phyloP scores from a whole-genome alignment of 2,888 invertebrate species.

The Spisula subtruncata region DNA sequence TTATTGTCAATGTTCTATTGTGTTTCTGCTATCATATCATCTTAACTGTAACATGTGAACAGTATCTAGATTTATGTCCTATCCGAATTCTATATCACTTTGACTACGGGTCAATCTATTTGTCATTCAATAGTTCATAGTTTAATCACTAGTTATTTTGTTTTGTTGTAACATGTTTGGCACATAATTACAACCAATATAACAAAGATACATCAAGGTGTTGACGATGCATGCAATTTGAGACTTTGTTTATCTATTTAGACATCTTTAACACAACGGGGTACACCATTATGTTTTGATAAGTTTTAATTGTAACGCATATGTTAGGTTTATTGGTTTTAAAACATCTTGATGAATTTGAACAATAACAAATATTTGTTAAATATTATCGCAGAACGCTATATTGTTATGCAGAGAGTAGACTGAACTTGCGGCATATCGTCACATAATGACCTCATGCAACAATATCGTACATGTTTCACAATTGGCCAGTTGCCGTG shows the following conservation, averaged over 20 bases:
- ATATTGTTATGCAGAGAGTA: background rate
- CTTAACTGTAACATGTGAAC: constrained; percentile 3
- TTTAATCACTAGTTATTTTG: constrained; percentile 2
- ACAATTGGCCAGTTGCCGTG: background rate
- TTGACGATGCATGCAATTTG: background rate
- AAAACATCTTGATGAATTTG: background rate
- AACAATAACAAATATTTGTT: background rate
- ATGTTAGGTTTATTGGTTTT: background rate
- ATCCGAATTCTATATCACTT: constrained; percentile 37
- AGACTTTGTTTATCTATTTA: background rate
- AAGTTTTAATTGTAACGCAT: background rate
- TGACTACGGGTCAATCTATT: constrained; percentile 28
- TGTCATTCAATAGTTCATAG: background rate
- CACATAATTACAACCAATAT: background rate
- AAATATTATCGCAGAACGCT: background rate
- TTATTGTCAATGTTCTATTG: background rate
- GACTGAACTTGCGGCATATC: background rate
- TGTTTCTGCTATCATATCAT: background rate
- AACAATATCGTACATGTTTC: background rate
- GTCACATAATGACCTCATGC: background rate
- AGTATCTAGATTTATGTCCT: constrained; percentile 1
- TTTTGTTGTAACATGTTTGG: background rate
- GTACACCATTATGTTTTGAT: background rate
- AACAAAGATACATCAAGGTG: background rate
- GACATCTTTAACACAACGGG: background rate